Evolutionary conservation across 2,888 invertebrate species (phyloP), one percentile per base, ranked within the genome.

Genomic region (Sussaba pulchella): DNA sequence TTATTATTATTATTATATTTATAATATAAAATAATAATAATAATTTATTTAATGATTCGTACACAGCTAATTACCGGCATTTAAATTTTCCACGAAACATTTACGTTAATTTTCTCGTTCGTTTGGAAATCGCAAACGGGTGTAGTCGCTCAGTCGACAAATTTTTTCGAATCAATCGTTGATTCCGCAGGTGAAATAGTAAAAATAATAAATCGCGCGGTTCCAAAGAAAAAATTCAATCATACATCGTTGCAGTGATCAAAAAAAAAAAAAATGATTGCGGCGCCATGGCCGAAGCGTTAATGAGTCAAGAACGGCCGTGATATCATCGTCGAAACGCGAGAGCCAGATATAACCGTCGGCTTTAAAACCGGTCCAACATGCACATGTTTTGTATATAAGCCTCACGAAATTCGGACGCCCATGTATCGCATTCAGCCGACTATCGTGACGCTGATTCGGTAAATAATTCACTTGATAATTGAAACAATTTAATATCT

Each of bases 261-360:
- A 50, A 17, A 50, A 43, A 67, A 67, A 57, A 14, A 54, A 54
- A 45, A 45, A 52, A 59, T 50, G 10, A 75, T 67, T 12, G 54
- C 19, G 71, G 47, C 71, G 61, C 59, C 75, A n/a, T 52, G 75
- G 54, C 12, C 14, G 31, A 67, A 71, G 71, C 75, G 75, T 71
- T 69, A 80, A 76, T 80, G 67, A 63, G 57, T 77, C 59, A 52
- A 69, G 43, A 77, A 77, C 45, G 75, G 43, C 57, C 54, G 72
- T 83, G 82, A 83, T 73, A 78, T 83, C 82, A 83, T 81, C 81
- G 78, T 43, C 10, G 19, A 78, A 70, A 67, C 47, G 74, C 72
- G 78, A 45, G 59, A 39, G 57, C 72, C 72, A 76, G 75, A 78
- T 78, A 81, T 81, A 81, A 81, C 75, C 41, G 24, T 45, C 17